phyloP scores from a whole-genome alignment of 2,888 invertebrate species.

The Beris chalybata region DNA sequence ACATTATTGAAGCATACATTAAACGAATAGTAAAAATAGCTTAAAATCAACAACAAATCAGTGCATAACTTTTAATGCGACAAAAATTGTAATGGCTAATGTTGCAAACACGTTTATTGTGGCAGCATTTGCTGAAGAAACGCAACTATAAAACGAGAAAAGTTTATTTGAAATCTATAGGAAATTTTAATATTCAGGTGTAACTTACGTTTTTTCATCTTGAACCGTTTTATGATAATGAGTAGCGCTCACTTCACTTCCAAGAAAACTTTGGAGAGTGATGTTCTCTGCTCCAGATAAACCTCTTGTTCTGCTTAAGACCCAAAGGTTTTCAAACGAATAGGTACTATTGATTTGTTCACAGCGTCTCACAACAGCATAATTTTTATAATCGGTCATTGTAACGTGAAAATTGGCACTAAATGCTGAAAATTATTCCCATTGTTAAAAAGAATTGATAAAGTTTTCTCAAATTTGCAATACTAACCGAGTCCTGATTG shows the following conservation, averaged over 20 bases:
- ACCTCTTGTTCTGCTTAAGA: slow-evolving; percentile 3
- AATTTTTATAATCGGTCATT: slow-evolving; percentile 19
- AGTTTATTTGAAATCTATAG: neutral
- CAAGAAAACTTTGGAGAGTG: slow-evolving; percentile 18
- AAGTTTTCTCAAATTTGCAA: neutral
- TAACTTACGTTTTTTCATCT: slow-evolving; percentile 7
- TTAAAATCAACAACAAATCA: too few relatives aligned
- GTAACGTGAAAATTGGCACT: slow-evolving; percentile 1
- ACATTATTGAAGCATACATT: too few relatives aligned
- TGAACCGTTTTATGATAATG: slow-evolving; percentile 14
- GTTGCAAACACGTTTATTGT: neutral
- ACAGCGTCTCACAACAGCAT: slow-evolving; percentile 18
- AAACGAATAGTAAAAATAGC: too few relatives aligned
- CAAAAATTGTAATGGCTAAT: neutral
- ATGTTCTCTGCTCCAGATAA: slow-evolving; percentile 8
- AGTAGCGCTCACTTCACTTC: slow-evolving; percentile 2
- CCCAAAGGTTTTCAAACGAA: slow-evolving; percentile 14
- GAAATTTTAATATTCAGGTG: neutral
- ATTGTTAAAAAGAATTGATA: neutral
- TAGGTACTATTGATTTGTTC: slow-evolving; percentile 14
- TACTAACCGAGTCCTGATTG: slow-evolving; percentile 9
- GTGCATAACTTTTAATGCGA: too few relatives aligned
- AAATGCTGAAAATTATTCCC: neutral
- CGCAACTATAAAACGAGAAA: neutral
- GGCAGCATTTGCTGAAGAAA: neutral